These are phyloP conservation scores for Oenanthe oenanthe DNA, from an alignment of 2,113 vertebrate species.

Conservation along the genomic window DNA sequence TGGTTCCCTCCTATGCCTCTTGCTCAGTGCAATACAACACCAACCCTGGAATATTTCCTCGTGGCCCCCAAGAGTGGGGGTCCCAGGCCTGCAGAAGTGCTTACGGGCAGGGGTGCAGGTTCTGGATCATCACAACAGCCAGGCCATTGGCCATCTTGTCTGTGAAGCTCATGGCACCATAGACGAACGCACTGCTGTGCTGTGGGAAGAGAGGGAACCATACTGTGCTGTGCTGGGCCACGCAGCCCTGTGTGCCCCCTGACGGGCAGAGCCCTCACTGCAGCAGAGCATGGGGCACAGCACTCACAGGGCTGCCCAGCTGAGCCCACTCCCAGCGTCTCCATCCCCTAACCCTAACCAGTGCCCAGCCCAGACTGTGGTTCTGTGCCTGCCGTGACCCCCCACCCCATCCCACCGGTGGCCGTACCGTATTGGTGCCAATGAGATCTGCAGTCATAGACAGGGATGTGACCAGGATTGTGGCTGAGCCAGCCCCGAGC, in stretches of 20 bases:
- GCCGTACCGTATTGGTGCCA: conserved; percentile 82
- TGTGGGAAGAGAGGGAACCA: conserved; percentile 52
- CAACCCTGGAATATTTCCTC: not conserved
- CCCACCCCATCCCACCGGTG: accelerated
- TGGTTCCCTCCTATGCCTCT: not conserved
- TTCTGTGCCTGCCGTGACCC: accelerated
- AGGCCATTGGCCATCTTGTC: conserved; percentile 93
- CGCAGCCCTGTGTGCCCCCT: not conserved
- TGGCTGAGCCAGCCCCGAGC: conserved; percentile 87
- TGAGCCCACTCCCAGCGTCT: not conserved
- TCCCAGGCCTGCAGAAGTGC: not conserved
- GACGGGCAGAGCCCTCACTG: conserved; percentile 15
- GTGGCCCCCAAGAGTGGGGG: accelerated
- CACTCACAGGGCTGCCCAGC: not conserved
- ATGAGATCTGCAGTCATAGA: conserved; percentile 96
- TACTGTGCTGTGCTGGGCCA: not conserved
- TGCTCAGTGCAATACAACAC: not conserved
- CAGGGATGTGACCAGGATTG: conserved; percentile 91
- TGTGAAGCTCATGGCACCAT: conserved; percentile 94
- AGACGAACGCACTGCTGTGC: conserved; percentile 93
- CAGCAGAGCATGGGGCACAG: not conserved
- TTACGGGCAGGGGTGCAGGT: conserved; percentile 90
- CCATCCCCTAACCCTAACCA: accelerated
- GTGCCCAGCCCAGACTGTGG: accelerated
- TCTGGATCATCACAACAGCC: conserved; percentile 89